Percentiles rank a stretch among this genome's conserved stretches.
phyloP scores from a whole-genome alignment of 2,113 vertebrate genomes.

The Pygoscelis adeliae region DNA sequence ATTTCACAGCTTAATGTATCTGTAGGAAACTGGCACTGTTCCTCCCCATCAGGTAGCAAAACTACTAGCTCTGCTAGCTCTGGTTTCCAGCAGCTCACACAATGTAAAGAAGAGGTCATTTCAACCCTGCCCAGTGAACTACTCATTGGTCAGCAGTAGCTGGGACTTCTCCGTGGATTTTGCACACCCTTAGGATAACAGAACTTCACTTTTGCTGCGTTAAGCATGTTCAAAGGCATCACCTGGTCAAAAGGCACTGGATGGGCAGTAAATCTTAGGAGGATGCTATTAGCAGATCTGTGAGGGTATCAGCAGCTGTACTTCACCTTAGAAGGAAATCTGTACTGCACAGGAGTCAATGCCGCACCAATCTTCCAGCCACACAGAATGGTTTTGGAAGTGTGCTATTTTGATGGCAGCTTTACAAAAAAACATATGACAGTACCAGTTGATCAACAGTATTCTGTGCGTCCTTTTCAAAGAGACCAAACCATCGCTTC shows the following conservation, averaged over 20 bases:
- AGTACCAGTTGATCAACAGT: not conserved
- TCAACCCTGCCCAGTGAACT: not conserved
- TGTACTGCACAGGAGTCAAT: no score
- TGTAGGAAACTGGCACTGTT: not conserved
- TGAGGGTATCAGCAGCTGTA: not conserved
- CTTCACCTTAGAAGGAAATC: not conserved
- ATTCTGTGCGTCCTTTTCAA: not conserved
- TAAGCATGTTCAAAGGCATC: not conserved
- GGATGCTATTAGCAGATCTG: not conserved
- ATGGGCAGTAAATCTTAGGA: not conserved
- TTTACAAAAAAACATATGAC: not conserved
- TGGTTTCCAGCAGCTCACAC: not conserved
- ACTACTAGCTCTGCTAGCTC: not conserved
- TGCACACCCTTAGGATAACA: not conserved
- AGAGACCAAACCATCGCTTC: not conserved
- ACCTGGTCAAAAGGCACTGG: not conserved
- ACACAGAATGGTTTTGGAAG: not conserved
- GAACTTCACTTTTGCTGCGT: not conserved
- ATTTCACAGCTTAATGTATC: not conserved
- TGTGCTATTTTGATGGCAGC: not conserved
- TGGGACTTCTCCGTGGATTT: not conserved
- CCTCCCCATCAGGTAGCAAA: not conserved
- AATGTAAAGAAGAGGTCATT: rapidly evolving
- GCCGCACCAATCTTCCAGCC: not conserved
- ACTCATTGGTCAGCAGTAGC: not conserved